phyloP scores from a whole-genome alignment of 1,140 invertebrate species.

The Drosophila lini region DNA sequence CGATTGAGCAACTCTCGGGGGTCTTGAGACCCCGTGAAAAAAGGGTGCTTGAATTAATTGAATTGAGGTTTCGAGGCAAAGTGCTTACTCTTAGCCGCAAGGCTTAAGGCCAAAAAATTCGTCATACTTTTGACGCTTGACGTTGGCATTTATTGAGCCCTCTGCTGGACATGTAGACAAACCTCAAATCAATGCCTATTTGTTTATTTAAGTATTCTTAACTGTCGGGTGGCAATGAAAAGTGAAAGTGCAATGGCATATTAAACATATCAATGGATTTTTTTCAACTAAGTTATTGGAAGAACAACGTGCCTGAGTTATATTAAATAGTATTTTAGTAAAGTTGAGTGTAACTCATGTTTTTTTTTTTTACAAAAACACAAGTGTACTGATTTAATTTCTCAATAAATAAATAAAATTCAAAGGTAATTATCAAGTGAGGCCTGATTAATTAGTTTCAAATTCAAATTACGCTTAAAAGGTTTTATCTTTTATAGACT shows the following conservation, averaged over 20 bases:
- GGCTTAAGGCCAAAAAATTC: constrained; percentile 33
- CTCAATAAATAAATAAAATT: not conserved
- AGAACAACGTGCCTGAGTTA: too few species aligned
- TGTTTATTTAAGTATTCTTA: constrained; percentile 19
- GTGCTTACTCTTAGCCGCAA: constrained; percentile 8
- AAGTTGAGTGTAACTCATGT: too few species aligned
- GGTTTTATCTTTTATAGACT: too few species aligned
- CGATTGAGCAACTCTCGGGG: constrained; percentile 29
- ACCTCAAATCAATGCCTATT: constrained; percentile 2
- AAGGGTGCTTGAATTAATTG: constrained; percentile 36
- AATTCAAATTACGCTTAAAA: not conserved
- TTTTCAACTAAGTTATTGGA: not conserved
- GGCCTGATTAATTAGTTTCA: not conserved
- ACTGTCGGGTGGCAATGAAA: not conserved
- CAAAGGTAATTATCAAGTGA: too few species aligned
- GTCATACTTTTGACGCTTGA: constrained; percentile 8
- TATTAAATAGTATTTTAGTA: too few species aligned
- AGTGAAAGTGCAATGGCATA: constrained; percentile 19
- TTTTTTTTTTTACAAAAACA: too few species aligned
- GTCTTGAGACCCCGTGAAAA: constrained; percentile 19
- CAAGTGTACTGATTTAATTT: too few species aligned
- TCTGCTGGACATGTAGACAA: constrained; percentile 13
- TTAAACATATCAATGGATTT: not conserved
- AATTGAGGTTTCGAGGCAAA: constrained; percentile 34
- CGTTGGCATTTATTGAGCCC: constrained; percentile 29